A percentile compares a stretch with the other conserved stretches of the same genome.
phyloP scores from a whole-genome alignment of 1,140 invertebrate genomes.

The Colletes gigas region DNA sequence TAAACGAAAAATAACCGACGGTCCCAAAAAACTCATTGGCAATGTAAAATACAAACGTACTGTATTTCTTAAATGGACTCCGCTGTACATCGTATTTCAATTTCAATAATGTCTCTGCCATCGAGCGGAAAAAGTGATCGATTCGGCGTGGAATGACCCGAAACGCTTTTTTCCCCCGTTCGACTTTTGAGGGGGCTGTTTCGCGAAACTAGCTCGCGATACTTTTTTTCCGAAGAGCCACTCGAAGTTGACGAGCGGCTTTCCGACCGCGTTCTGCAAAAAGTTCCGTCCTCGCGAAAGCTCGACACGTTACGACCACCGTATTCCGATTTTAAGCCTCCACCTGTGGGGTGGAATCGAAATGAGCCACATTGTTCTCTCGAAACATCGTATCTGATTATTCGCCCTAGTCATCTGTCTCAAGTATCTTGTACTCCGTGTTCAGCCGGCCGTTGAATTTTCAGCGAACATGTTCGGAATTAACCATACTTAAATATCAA shows the following conservation, averaged over 20 bases:
- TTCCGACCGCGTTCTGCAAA: neutral
- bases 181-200: neutral
- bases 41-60: too few relatives aligned
- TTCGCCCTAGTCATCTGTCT: too few relatives aligned
- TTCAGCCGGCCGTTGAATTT: too few relatives aligned
- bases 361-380: neutral
- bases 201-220: conserved; percentile 15
- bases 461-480: neutral
- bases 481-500: neutral
- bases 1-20: too few relatives aligned
- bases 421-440: too few relatives aligned
- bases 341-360: neutral
- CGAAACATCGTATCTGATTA: neutral
- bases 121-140: too few relatives aligned
- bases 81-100: too few relatives aligned
- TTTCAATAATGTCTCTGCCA: too few relatives aligned
- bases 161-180: neutral
- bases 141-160: too few relatives aligned
- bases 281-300: neutral
- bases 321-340: neutral
- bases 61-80: too few relatives aligned
- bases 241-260: conserved; percentile 34
- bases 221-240: conserved; percentile 33
- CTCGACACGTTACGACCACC: neutral
- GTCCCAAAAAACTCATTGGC: too few relatives aligned